Evolutionary conservation across 2,888 invertebrate genomes (phyloP), one percentile per base, ranked within the genome.

Genomic region (Tenthredo distinguenda): DNA sequence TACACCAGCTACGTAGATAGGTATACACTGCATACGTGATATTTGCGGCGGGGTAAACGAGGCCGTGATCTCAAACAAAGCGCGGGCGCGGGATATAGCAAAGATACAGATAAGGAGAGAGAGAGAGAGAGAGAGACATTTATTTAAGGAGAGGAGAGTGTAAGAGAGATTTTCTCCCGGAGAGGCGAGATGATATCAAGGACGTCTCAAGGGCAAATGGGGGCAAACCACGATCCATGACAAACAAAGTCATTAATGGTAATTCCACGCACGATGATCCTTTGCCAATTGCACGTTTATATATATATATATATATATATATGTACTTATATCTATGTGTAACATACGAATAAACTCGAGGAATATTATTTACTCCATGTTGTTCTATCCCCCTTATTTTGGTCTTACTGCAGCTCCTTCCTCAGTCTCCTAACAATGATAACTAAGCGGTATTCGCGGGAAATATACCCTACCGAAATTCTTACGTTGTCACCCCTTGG

Each of bases 191-290:
- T 50, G 47, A 68, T n/a, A 83, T n/a, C 43, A 83, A 83, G 71
- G 83, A 71, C 83, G 43, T 83, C 68, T 83, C 83, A 83, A 83
- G 83, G 83, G 71, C 83, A 50, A 50, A 31, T 5, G 34, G 31
- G 7, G 21, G 18, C 47, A 47, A 47, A 50, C 62, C 68, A 12
- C 31, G 47, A 47, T 31, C 47, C 43, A 43, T 71, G 68, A 68
- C 71, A 83, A 83, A 83, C 83, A 83, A 50, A 83, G 31, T 83
- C 68, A 55, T 71, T 71, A 81, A 55, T 37, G 58, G 37, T 62
- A 81, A 81, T 81, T 81, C 62, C n/a, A 62, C 34, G 58, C 62
- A 81, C 62, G 40, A 81, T 81, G 62, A 62, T 77, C 31, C 77
- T 18, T 50, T 18, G 77, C 26, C n/a, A 37, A 74, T 37, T 37